Evolutionary conservation across 2,888 invertebrate species (phyloP), one percentile per base, ranked within the genome.

Genomic region (Urechis unicinctus): DNA sequence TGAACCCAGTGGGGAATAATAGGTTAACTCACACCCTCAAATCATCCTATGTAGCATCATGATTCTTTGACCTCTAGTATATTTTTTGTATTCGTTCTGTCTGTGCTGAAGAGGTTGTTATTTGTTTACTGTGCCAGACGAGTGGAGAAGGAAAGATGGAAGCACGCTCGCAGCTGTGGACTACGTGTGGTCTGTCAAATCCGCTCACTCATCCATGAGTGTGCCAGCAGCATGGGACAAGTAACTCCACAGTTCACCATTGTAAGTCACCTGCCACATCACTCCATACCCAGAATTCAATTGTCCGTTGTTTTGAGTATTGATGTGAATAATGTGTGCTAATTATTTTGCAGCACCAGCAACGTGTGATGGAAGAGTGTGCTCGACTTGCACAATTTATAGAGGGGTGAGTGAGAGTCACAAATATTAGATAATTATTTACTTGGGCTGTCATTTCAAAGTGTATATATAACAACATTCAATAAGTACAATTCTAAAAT

Each of bases 121-220:
- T 50, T 30, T 4, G 30, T 5, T 17, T 21, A 36, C 44, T 22
- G 5, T 6, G 6, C 9, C 50, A 60, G 60, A 36, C 53, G 57
- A 31, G 67, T 80, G 52, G 79, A 80, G 57, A 65, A 62, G 51
- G 69, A 68, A 55, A 63, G 68, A 28, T 74, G 74, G 75, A 60
- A 63, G 26, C 68, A 69, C 25, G 66, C 74, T 3, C 65, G 68
- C 50, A 61, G 63, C 2, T 63, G 68, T 25, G 66, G 68, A 2
- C 60, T 71, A 28, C 62, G 69, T 29, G 56, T 75, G 24, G 70
- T 73, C 4, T 69, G 70, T 59, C 72, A 72, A 48, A 70, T 75
- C 22, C 61, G 73, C 3, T 68, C 69, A 25, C 65, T 74, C 29
- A 67, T 75, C 21, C 69, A 72, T 51, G 68, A 72, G 53, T 73